Base-by-base conservation (phyloP, 2,113 vertebrate species). In the Toxostoma redivivum region DNA sequence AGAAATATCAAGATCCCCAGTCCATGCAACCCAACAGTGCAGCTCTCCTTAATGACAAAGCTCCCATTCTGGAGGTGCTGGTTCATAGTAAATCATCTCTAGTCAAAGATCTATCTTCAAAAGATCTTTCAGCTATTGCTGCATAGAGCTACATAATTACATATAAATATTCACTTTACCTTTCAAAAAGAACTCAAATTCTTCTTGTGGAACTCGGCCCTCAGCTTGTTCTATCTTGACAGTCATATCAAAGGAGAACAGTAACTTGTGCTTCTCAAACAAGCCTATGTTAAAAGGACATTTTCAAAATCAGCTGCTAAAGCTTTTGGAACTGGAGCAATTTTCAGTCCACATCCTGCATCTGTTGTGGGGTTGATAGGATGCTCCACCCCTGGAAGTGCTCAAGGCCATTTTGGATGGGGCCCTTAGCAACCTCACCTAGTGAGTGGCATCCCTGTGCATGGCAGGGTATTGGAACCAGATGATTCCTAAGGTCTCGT, bases 121-220 rank as follows among this genome's bases (percentile, higher is more conserved):
- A 90, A 82, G 40, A 45, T 57, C 38, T 72, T 82, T 53, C 4
- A 91, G 54, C 31, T 88, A 19, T 71, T 80, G 45, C 30, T 79
- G 58, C 1, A 0, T 21, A 42, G 2, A 65, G 38, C 14, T 56
- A 38, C 48, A 44, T 28, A 86, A 40, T 82, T 53, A 44, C 9
- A 71, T 12, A 67, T 9, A 91, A 77, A 90, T 88, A 85, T 70
- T 76, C 27, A 51, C 54, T 48, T 86, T 95, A 99, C 99, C 99
- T 98, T 99, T 99, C 19, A 99, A 96, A 91, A 99, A 99, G 98
- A 99, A 99, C 44, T 99, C 98, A n/a, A 99, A 80, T 92, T 99
- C 99, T 22, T 99, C 98, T 86, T 99, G 99, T 28, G 98, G 98
- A 53, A 98, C 97, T 65, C 97, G 95, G n/a, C 94, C 98, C 60